A percentile compares a stretch with the other conserved stretches of the same genome.
Evolutionary conservation across 2,888 invertebrate species (phyloP).

Genomic region (Electrophaes corylata): DNA sequence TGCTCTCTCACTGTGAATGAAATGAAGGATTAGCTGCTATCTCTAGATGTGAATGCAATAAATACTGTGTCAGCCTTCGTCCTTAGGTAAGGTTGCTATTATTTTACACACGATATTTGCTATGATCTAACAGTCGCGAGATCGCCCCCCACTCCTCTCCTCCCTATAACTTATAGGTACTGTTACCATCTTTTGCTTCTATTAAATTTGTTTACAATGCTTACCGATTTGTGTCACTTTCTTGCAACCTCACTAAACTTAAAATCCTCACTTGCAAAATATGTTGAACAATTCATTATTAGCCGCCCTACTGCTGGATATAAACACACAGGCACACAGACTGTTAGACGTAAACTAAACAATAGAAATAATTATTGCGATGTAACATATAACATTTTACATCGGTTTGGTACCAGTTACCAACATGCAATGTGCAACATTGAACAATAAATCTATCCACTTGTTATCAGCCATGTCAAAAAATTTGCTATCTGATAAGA

Average conservation of each 20-base stretch:
- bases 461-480: conserved; percentile 7
- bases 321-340: too few species aligned
- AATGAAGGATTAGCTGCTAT: conserved; percentile 77
- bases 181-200: not conserved
- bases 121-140: not conserved
- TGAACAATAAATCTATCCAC: not conserved
- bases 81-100: conserved; percentile 9
- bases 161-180: not conserved
- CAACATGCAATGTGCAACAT: not conserved
- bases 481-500: conserved; percentile 3
- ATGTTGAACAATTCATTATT: not conserved
- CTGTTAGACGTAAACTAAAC: too few species aligned
- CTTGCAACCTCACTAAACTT: not conserved
- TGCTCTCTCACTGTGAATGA: conserved; percentile 3
- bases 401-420: too few species aligned
- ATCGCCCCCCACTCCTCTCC: not conserved
- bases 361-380: too few species aligned
- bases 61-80: conserved; percentile 53
- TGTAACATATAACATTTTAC: too few species aligned
- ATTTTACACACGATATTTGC: not conserved
- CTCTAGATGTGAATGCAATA: conserved; percentile 76
- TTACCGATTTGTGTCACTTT: not conserved
- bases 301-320: too few species aligned
- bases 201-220: not conserved
- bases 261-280: not conserved